Conservation (phyloP, 2,888 invertebrate genomes). For the Eucera pruinosa region DNA sequence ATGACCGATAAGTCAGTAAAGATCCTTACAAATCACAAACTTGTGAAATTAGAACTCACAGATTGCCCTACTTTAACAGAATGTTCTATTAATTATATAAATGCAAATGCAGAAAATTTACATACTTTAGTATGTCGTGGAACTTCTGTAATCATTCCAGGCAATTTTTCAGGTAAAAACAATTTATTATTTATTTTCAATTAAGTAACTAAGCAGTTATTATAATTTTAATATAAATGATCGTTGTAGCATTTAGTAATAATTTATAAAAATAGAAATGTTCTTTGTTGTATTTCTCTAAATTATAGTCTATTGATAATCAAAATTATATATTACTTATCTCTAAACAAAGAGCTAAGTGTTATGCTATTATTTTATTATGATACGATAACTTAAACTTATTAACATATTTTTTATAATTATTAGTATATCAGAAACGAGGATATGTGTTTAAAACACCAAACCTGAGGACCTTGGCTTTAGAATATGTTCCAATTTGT, state of each 20-base stretch:
- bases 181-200: neutral
- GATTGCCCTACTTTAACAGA: slow-evolving; percentile 90
- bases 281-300: neutral
- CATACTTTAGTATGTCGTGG: slow-evolving; percentile 90
- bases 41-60: slow-evolving; percentile 90
- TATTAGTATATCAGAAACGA: slow-evolving; percentile 78
- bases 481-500: slow-evolving; percentile 85
- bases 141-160: slow-evolving; percentile 87
- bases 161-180: slow-evolving; percentile 39
- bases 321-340: neutral
- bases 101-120: slow-evolving; percentile 89
- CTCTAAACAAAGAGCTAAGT: neutral
- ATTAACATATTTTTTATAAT: slow-evolving; percentile 18
- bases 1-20: slow-evolving; percentile 90
- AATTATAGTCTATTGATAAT: neutral
- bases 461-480: slow-evolving; percentile 86
- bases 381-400: slow-evolving; percentile 10
- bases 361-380: neutral
- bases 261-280: neutral
- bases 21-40: slow-evolving; percentile 90
- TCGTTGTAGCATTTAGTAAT: neutral
- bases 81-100: slow-evolving; percentile 88
- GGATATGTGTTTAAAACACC: slow-evolving; percentile 87
- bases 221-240: neutral
- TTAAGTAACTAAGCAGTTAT: neutral